Evolutionary conservation across 2,113 vertebrate genomes (phyloP), one percentile per base, ranked within the genome.

Genomic region (Lampris megalopsis): DNA sequence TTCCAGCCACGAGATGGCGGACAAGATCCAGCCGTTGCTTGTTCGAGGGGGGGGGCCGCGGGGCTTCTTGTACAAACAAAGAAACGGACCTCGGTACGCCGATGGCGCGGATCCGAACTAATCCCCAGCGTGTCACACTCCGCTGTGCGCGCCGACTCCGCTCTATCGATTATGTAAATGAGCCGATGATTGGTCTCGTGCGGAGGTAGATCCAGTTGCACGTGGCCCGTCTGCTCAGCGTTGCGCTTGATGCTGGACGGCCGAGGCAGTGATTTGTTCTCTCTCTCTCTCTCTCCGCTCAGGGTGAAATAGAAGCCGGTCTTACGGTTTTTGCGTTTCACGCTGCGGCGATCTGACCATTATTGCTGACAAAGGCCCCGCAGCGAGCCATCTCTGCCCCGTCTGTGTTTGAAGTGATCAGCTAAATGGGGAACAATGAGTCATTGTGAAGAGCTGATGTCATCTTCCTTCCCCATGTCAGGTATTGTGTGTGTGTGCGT

Each of bases 391-490:
- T 68, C 43, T 47, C 13, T 61, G 47, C 7, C 41, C 42, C 4
- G 60, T 49, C 52, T 72, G 60, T 80, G 75, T 86, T 86, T 86
- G 84, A 86, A 83, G 84, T 75, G 76, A 81, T 70, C 50, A 49
- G 63, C 77, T 86, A 82, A 84, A 84, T 54, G 10, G 42, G 80
- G 75, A 71, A 84, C 82, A 92, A 68, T 88, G 84, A 90, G 80
- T 87, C 73, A 74, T 89, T 79, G 77, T 83, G 65, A 56, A 83
- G 85, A 60, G 77, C 77, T 92, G 79, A 89, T 85, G 85, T 93
- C 86, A 92, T 82, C 69, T 80, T 80, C 80, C 73, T 66, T 69
- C 68, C 84, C 43, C 79, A 43, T 24, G 58, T 40, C 43, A 86
- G 80, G 77, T 87, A 77, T 73, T 86, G 79, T 86, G 70, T 63